These are phyloP conservation scores for Rattus norvegicus DNA, from an alignment of 2,113 vertebrate species.

Conservation along the genomic window DNA sequence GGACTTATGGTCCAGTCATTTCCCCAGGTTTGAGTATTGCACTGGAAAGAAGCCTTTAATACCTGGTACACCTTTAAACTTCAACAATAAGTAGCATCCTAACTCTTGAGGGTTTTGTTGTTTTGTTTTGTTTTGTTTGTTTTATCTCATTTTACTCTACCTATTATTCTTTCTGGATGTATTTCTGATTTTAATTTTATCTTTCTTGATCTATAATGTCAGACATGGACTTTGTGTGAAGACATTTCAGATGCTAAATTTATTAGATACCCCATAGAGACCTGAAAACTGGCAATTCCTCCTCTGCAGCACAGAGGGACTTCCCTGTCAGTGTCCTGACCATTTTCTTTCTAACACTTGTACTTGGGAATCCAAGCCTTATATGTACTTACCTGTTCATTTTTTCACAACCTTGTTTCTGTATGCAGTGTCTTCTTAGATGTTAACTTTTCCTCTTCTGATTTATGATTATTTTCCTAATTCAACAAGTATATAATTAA, in stretches of 20 bases:
- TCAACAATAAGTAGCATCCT: not conserved
- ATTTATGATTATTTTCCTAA: not conserved
- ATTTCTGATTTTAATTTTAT: not conserved
- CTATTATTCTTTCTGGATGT: not conserved
- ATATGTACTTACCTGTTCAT: not conserved
- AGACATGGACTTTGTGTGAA: not conserved
- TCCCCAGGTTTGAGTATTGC: not conserved
- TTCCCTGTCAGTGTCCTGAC: not conserved
- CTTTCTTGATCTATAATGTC: not conserved
- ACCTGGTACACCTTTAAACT: not conserved
- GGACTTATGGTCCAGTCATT: not conserved
- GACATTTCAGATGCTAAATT: not conserved
- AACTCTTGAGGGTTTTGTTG: not conserved
- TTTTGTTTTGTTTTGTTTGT: too few species aligned
- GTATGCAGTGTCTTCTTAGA: not conserved
- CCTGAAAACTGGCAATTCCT: not conserved
- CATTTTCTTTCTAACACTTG: not conserved
- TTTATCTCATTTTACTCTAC: not conserved
- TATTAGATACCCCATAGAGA: not conserved
- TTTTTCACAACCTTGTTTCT: not conserved
- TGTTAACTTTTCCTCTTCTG: not conserved
- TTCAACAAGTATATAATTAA: not conserved
- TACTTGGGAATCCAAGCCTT: not conserved
- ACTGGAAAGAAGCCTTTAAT: not conserved
- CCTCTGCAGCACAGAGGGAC: not conserved